phyloP scores from a whole-genome alignment of 2,797 vertebrate species.

The Cheirogaleus major region DNA sequence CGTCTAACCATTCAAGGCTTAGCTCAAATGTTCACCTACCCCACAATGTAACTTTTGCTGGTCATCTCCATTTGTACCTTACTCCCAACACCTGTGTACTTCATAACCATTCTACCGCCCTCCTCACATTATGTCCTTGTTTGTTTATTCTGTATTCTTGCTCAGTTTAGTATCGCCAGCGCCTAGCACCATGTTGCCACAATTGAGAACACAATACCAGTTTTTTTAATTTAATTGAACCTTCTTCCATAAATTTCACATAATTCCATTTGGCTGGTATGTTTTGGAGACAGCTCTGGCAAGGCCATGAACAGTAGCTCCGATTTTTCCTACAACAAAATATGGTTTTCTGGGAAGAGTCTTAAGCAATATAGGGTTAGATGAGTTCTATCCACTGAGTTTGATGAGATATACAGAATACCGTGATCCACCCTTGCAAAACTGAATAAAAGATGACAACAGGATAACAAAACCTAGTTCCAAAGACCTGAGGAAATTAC shows the following conservation, averaged over 20 bases:
- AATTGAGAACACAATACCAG: not conserved
- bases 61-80: not conserved
- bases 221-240: not conserved
- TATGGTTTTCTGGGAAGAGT: not conserved
- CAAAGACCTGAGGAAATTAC: not conserved
- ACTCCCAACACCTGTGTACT: not conserved
- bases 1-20: not conserved
- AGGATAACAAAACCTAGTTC: not conserved
- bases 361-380: not conserved
- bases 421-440: not conserved
- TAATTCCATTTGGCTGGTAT: not conserved
- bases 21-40: no score
- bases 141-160: not conserved
- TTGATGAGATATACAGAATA: not conserved
- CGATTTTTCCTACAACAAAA: not conserved
- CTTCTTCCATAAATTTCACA: not conserved
- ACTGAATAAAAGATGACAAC: not conserved
- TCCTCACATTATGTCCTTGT: not conserved
- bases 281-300: not conserved
- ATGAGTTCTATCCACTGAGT: not conserved
- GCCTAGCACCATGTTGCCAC: not conserved
- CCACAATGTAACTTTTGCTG: not conserved
- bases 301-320: not conserved
- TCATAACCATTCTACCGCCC: not conserved
- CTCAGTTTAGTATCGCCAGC: not conserved